These are phyloP conservation scores for Yasuhikotakia modesta DNA, from an alignment of 2,797 vertebrate species.

Conservation along the genomic window DNA sequence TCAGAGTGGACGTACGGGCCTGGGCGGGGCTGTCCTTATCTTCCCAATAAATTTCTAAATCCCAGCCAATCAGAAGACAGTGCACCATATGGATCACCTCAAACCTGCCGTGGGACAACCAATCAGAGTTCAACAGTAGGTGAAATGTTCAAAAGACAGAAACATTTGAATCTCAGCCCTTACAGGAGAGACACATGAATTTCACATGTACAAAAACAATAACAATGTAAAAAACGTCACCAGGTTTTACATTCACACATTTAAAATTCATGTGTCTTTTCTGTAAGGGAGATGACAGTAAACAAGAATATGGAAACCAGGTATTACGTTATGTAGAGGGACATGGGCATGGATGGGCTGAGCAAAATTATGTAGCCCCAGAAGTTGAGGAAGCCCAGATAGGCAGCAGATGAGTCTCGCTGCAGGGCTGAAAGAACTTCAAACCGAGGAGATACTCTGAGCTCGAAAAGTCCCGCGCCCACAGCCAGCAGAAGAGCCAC, in stretches of 20 bases:
- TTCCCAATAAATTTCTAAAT: conserved; percentile 82
- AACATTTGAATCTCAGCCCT: not conserved
- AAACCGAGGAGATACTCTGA: conserved; percentile 54
- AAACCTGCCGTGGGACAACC: conserved; percentile 68
- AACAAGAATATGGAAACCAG: not conserved
- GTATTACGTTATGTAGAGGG: conserved; percentile 90
- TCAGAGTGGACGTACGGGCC: conserved; percentile 86
- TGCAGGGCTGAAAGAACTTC: conserved; percentile 61
- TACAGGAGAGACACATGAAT: too few species aligned
- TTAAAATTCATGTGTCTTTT: too few species aligned
- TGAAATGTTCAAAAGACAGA: not conserved
- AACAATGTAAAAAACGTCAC: too few species aligned
- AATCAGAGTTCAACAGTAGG: not conserved
- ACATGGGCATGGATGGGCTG: conserved; percentile 87
- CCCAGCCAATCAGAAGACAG: conserved; percentile 89
- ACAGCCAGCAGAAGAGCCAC: conserved; percentile 73
- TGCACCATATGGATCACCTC: conserved; percentile 89
- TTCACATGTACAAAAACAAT: too few species aligned
- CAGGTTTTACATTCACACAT: too few species aligned
- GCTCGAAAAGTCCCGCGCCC: conserved; percentile 72
- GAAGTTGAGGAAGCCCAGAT: conserved; percentile 82
- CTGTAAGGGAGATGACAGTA: not conserved
- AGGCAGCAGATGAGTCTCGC: conserved; percentile 56
- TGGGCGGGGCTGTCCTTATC: conserved; percentile 76
- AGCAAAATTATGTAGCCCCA: conserved; percentile 91